Conservation (phyloP, 2,888 invertebrate species). For the Linnaemya tessellans region DNA sequence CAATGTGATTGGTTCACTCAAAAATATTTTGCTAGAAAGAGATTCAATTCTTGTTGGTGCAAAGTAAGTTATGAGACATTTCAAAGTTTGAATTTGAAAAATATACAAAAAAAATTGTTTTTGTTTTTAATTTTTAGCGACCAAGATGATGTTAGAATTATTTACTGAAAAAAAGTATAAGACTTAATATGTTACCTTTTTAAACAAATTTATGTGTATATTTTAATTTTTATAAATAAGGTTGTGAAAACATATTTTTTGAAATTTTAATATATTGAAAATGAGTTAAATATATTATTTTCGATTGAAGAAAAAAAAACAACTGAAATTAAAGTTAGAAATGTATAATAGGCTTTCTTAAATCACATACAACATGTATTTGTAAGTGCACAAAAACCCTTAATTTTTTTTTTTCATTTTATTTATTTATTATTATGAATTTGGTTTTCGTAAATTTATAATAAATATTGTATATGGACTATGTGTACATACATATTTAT, state of each 20-base stretch:
- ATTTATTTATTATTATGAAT: constrained; percentile 4
- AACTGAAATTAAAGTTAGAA: constrained; percentile 40
- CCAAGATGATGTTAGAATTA: constrained; percentile 40
- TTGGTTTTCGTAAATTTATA: not conserved
- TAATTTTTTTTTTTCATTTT: constrained; percentile 2
- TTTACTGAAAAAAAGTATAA: constrained; percentile 49
- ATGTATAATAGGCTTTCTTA: constrained; percentile 28
- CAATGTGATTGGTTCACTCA: not conserved
- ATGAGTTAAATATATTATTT: constrained; percentile 31
- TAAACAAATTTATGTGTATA: constrained; percentile 37
- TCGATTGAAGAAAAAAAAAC: constrained; percentile 28
- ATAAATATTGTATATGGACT: constrained; percentile 20
- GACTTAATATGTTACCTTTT: constrained; percentile 60
- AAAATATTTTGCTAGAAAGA: not conserved
- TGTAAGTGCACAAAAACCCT: constrained; percentile 40
- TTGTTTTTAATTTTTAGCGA: constrained; percentile 12
- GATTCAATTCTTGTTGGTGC: not conserved
- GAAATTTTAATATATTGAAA: constrained; percentile 42
- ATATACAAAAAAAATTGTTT: not conserved
- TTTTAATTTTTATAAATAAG: constrained; percentile 59
- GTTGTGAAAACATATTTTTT: constrained; percentile 67
- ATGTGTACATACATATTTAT: constrained; percentile 6
- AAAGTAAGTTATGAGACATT: not conserved
- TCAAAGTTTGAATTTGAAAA: constrained; percentile 4
- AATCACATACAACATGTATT: constrained; percentile 5